Conservation (phyloP, 1,140 invertebrate genomes). For the Drosophila bocki region DNA sequence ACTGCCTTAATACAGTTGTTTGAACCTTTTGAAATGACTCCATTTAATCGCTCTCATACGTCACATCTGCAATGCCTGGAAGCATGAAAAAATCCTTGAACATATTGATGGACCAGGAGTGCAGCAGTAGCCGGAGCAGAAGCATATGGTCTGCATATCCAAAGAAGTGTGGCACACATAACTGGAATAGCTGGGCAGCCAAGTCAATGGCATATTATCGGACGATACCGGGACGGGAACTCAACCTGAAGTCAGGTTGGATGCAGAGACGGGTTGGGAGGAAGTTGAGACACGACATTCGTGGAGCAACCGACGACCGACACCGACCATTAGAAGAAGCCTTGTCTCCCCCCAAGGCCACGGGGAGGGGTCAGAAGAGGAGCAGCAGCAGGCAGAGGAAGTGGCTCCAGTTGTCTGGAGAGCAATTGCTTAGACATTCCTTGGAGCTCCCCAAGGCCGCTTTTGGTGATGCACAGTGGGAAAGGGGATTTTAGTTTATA, state of each 20-base stretch:
- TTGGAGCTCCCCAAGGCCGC: slow-evolving; percentile 39
- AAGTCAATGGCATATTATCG: slow-evolving; percentile 43
- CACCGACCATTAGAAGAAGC: slow-evolving; percentile 41
- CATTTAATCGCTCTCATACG: neutral
- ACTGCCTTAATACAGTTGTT: neutral
- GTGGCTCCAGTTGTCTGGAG: slow-evolving; percentile 42
- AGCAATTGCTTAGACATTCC: slow-evolving; percentile 38
- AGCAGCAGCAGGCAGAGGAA: slow-evolving; percentile 16
- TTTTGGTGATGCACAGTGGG: slow-evolving; percentile 29
- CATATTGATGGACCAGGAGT: slow-evolving; percentile 77
- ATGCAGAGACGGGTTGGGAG: neutral
- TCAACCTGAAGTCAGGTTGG: neutral
- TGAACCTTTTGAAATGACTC: neutral
- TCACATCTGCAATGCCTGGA: slow-evolving; percentile 48
- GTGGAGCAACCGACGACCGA: slow-evolving; percentile 12
- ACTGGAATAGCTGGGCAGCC: slow-evolving; percentile 67
- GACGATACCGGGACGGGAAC: slow-evolving; percentile 3
- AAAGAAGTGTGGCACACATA: slow-evolving; percentile 52
- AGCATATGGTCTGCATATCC: slow-evolving; percentile 52
- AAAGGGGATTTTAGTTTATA: neutral
- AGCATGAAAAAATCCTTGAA: slow-evolving; percentile 80
- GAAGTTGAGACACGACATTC: slow-evolving; percentile 23
- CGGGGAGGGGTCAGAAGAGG: slow-evolving; percentile 2
- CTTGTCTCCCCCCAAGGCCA: slow-evolving; percentile 30
- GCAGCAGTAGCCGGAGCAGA: slow-evolving; percentile 65